Evolutionary conservation across 2,797 vertebrate genomes (phyloP).

Genomic region (Brotula barbata): DNA sequence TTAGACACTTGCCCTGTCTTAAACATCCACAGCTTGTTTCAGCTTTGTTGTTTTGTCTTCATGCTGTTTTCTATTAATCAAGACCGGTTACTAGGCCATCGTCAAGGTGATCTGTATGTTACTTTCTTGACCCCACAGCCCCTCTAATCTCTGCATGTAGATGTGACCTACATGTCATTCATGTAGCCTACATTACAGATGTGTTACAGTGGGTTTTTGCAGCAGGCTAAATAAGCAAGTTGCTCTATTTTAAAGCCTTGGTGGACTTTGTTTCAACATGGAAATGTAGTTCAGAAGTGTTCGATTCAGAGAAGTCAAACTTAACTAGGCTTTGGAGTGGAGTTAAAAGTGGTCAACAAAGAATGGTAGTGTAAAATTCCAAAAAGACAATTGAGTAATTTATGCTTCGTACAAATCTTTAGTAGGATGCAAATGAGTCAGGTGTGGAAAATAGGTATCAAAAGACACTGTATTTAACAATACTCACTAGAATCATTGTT

Average conservation of each 20-base stretch:
- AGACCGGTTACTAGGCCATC: not conserved
- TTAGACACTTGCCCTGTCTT: conserved; percentile 31
- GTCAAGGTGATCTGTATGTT: not conserved
- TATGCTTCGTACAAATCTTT: too few species aligned
- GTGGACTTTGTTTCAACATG: not conserved
- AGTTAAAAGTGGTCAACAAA: not conserved
- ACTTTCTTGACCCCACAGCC: not conserved
- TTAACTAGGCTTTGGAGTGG: not conserved
- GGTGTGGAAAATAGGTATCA: too few species aligned
- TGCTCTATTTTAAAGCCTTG: conserved; percentile 23
- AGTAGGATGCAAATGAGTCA: too few species aligned
- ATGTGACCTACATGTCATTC: conserved; percentile 62
- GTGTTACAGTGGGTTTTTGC: conserved; percentile 35
- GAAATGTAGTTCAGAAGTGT: not conserved
- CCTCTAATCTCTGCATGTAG: conserved; percentile 16
- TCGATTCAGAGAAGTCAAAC: not conserved
- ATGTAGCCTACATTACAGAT: conserved; percentile 36
- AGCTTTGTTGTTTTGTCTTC: too few species aligned
- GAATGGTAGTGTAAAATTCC: too few species aligned
- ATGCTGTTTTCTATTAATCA: conserved; percentile 7
- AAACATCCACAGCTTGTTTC: not conserved
- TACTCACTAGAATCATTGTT: too few species aligned
- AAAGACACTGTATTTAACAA: too few species aligned
- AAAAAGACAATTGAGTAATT: too few species aligned
- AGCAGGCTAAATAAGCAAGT: conserved; percentile 35